These are phyloP conservation scores for Siniperca undulata DNA, from an alignment of 2,797 vertebrate species.

Conservation along the genomic window DNA sequence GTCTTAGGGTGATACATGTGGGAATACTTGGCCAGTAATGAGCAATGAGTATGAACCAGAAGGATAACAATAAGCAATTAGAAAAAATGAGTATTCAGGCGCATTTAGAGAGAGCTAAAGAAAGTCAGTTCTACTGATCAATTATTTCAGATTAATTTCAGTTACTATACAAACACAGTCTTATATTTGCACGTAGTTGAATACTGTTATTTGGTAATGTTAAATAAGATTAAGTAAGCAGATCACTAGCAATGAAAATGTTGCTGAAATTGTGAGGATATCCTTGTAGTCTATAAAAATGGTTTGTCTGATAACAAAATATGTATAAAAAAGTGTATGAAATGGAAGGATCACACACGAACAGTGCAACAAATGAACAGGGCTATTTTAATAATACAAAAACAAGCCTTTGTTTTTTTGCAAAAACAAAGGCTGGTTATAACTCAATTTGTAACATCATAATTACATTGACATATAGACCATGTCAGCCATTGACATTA, in stretches of 20 bases:
- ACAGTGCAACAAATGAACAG: background rate
- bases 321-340: background rate
- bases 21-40: conserved; percentile 35
- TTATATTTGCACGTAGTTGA: background rate
- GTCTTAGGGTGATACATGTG: conserved; percentile 43
- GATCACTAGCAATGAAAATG: background rate
- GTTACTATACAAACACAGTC: background rate
- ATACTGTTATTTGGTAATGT: background rate
- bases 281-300: background rate
- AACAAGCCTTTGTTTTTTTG: background rate
- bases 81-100: background rate
- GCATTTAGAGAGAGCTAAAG: background rate
- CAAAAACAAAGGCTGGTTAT: background rate
- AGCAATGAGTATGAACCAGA: conserved; percentile 21
- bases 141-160: background rate
- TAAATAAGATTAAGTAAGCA: background rate
- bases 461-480: background rate
- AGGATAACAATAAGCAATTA: background rate
- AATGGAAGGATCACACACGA: background rate
- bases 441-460: no score
- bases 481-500: no score
- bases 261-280: background rate
- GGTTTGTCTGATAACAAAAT: background rate
- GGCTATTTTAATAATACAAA: background rate
- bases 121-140: background rate